Conservation (phyloP, 2,113 vertebrate species). For the Ammodytes dubius region DNA sequence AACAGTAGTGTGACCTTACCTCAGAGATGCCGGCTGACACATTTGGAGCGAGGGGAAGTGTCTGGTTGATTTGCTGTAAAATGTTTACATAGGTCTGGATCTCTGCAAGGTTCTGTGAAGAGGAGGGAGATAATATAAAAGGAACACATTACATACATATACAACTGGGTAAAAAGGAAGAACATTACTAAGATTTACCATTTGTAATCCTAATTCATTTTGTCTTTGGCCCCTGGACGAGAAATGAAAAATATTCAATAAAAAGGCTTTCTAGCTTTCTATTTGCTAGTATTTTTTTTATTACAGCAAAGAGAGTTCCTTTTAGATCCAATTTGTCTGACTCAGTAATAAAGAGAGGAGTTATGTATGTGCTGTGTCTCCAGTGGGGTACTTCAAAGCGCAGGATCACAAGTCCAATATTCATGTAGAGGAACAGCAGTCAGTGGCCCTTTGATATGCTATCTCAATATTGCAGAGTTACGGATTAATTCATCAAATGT, state of each 20-base stretch:
- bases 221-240: background rate
- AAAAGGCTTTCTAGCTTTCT: constrained; percentile 3
- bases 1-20: constrained; percentile 83
- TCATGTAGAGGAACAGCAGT: constrained; percentile 9
- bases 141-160: background rate
- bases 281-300: background rate
- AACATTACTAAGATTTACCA: background rate
- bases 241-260: background rate
- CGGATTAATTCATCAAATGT: constrained; percentile 33
- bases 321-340: constrained; percentile 18
- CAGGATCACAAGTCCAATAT: constrained; percentile 11
- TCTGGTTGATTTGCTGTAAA: constrained; percentile 94
- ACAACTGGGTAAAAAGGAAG: background rate
- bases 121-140: constrained; percentile 11
- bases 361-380: constrained; percentile 21
- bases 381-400: constrained; percentile 6
- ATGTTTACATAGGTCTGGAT: constrained; percentile 94
- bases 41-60: constrained; percentile 83
- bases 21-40: constrained; percentile 86
- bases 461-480: constrained; percentile 33
- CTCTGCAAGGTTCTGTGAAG: constrained; percentile 92
- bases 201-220: background rate
- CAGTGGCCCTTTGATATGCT: constrained; percentile 31
- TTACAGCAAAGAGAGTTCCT: background rate
- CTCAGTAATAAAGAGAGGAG: constrained; percentile 22